Conservation (phyloP, 2,113 vertebrate genomes). For the Aleadryas rufinucha region DNA sequence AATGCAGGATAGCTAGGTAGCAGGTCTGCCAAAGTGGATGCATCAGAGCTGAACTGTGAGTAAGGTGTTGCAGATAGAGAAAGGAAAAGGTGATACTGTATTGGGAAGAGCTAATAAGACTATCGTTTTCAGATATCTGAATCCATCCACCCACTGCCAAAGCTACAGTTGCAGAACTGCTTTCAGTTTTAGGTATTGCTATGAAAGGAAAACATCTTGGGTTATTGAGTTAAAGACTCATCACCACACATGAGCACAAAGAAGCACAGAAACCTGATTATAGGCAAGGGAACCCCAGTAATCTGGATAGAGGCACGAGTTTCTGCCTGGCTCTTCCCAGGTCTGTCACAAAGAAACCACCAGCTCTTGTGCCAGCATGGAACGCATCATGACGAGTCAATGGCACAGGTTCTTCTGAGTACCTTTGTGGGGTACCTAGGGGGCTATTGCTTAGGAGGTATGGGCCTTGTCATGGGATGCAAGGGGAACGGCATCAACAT, state of each 20-base stretch:
- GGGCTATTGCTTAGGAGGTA: not conserved
- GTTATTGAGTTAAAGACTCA: not conserved
- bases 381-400: not conserved
- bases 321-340: not conserved
- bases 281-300: not conserved
- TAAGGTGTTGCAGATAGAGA: not conserved
- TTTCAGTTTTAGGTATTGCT: not conserved
- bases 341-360: not conserved
- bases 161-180: not conserved
- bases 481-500: not conserved
- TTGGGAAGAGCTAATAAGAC: not conserved
- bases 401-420: not conserved
- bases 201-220: not conserved
- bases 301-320: not conserved
- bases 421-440: not conserved
- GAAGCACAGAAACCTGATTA: not conserved
- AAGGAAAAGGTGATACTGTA: not conserved
- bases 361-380: not conserved
- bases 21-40: not conserved
- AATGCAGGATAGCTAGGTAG: not conserved
- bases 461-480: not conserved
- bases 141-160: not conserved
- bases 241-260: not conserved
- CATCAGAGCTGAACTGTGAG: not conserved
- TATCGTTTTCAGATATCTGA: not conserved